Evolutionary conservation across 2,113 vertebrate genomes (phyloP), one percentile per base, ranked within the genome.

Genomic region (Triplophysa dalaica): DNA sequence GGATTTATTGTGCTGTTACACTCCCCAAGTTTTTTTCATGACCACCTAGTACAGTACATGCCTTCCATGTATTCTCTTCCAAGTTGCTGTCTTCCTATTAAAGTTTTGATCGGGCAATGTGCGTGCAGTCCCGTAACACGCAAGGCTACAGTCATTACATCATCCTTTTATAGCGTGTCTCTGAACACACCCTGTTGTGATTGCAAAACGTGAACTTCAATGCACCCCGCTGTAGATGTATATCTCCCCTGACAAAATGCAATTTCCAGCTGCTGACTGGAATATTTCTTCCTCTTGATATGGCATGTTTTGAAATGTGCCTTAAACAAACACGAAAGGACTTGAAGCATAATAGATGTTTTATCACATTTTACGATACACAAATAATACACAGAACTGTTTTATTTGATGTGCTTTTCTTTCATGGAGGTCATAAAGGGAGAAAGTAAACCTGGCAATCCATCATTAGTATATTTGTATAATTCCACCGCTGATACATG

Each of bases 71-170:
- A 58, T 48, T 67, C 1, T 26, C 62, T 48, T 58, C 21, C 2
- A 11, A 19, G 65, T 54, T 12, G 61, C 56, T 50, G 21, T 52
- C 72, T 85, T 66, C 66, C 61, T 78, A 60, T 21, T 24, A 21
- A 73, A 45, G 1, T 16, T 48, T 45, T 58, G 72, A 61, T 33
- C 74, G 79, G 58, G 75, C 80, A 82, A 43, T 62, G 12, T 87
- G 69, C 66, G 68, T 80, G 74, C 75, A 73, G 81, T 45, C 78
- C 74, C 68, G 70, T 69, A 78, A 84, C 84, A 80, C 69, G 65
- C 73, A 86, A 88, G 86, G 83, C 54, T 83, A 70, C 80, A 86
- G 83, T 77, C 78, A 87, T 92, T 86, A 91, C 89, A 87, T 92
- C 90, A 92, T 82, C 77, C 60, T 69, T 85, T 82, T 85, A 78